Percentiles rank a stretch among this genome's conserved stretches.
These are phyloP conservation scores for Nemopilema nomurai DNA, from an alignment of 30 jellyfish, hydroid and myxozoan genomes.

Conservation along the genomic window DNA sequence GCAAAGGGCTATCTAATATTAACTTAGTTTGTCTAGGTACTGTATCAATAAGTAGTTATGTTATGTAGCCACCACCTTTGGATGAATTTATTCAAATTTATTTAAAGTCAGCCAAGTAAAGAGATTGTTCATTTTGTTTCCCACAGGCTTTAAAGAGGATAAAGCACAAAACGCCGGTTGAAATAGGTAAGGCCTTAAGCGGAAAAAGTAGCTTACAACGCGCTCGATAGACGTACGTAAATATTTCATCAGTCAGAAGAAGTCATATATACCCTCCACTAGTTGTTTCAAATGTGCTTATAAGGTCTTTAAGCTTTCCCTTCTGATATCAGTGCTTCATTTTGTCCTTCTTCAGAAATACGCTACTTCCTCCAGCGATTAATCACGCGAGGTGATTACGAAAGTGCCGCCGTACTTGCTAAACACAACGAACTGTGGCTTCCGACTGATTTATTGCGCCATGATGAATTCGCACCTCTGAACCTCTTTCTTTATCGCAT, in stretches of 20 bases:
- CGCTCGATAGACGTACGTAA: too few relatives aligned
- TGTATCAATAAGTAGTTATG: too few relatives aligned
- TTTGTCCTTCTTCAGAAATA: constrained; percentile 25
- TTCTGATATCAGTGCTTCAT: too few relatives aligned
- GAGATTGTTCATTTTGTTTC: not conserved
- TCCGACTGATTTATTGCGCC: constrained; percentile 42
- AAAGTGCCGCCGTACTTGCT: constrained; percentile 62
- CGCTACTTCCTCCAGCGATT: constrained; percentile 58
- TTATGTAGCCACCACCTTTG: too few relatives aligned
- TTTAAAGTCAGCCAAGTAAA: not conserved
- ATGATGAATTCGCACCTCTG: constrained; percentile 47
- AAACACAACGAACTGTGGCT: constrained; percentile 62
- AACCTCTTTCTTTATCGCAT: constrained; percentile 36
- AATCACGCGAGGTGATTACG: constrained; percentile 66
- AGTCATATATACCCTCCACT: too few relatives aligned
- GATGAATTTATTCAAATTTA: too few relatives aligned
- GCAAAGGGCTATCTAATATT: too few relatives aligned
- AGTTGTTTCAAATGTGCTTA: too few relatives aligned
- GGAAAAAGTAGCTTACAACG: too few relatives aligned
- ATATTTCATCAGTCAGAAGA: too few relatives aligned
- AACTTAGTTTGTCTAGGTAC: too few relatives aligned
- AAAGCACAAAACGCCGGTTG: constrained; percentile 60
- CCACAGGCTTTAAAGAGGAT: constrained; percentile 49
- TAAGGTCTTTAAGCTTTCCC: too few relatives aligned
- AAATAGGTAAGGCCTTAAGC: constrained; percentile 30